Conservation (phyloP, 1,140 invertebrate genomes). For the Thaumatotibia leucotreta region DNA sequence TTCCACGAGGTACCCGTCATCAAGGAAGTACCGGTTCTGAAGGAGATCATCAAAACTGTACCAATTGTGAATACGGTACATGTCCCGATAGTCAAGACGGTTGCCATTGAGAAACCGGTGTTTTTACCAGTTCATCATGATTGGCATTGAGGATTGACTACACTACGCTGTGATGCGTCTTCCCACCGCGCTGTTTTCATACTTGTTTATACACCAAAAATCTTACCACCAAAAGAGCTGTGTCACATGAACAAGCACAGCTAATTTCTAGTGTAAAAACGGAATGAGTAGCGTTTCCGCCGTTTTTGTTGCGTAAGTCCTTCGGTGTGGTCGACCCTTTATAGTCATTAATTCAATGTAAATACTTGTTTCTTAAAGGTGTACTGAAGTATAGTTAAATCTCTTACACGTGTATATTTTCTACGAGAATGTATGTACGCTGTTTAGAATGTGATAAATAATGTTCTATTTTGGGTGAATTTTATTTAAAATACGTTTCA, state of each 20-base stretch:
- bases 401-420: conserved; percentile 5
- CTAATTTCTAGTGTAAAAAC: too few species aligned
- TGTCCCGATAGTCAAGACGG: conserved; percentile 47
- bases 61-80: conserved; percentile 44
- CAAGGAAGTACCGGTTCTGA: conserved; percentile 53
- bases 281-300: background rate
- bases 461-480: background rate
- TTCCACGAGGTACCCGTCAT: conserved; percentile 61
- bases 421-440: background rate
- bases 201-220: too few species aligned
- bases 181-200: too few species aligned
- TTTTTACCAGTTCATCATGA: conserved; percentile 45
- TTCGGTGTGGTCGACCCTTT: background rate
- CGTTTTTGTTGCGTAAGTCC: background rate
- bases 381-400: background rate
- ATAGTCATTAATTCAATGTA: background rate
- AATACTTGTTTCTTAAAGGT: background rate
- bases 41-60: conserved; percentile 52
- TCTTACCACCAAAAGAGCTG: too few species aligned
- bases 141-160: conserved; percentile 11
- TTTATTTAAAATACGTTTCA: background rate
- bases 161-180: too few species aligned
- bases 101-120: conserved; percentile 54
- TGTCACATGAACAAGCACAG: too few species aligned
- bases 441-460: conserved; percentile 2